Evolutionary conservation across 2,888 invertebrate species (phyloP), one percentile per base, ranked within the genome.

Genomic region (Andrena haemorrhoa): DNA sequence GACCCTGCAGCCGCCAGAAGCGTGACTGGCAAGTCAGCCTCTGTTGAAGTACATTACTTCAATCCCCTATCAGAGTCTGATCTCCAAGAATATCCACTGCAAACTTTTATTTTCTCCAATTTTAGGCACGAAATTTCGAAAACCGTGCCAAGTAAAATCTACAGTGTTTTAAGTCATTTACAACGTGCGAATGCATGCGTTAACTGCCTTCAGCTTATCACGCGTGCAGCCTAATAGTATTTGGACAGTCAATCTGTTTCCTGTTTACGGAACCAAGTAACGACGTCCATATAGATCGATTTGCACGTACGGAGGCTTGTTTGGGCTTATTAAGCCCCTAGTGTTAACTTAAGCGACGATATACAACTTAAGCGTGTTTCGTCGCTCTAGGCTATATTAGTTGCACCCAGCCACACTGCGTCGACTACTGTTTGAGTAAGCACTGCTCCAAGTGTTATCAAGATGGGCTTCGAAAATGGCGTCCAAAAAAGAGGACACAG

Each of bases 261-360:
- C 31, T 49, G 70, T 80, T 66, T 71, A 49, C 60, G 66, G 26
- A 31, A 64, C 12, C 70, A 61, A 66, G 79, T 80, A 77, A 76
- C 76, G 56, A 66, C 65, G 76, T 61, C 61, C 66, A 63, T 56
- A 66, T 51, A 64, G 66, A 79, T 72, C 76, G 66, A 71, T 66
- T 60, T 49, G 51, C 71, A 63, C 66, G 66, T 68, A 41, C 61
- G 53, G 49, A 33, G 58, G 72, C 70, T 66, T 80, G 74, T 82
- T 82, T 78, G 77, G 81, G 77, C 78, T 81, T 82, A 83, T 83
- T 85, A 85, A 83, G 73, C 74, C 31, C 16, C 65, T 41, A 74
- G 64, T 75, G 82, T 77, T 83, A 83, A 85, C 73, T 74, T 83
- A 74, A 86, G 72, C 73, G 76, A 66, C 68, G 75, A 86, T 78